Percentiles rank a stretch among this genome's conserved stretches.
Evolutionary conservation across 2,797 vertebrate species (phyloP).

Genomic region (Circus cinereus): DNA sequence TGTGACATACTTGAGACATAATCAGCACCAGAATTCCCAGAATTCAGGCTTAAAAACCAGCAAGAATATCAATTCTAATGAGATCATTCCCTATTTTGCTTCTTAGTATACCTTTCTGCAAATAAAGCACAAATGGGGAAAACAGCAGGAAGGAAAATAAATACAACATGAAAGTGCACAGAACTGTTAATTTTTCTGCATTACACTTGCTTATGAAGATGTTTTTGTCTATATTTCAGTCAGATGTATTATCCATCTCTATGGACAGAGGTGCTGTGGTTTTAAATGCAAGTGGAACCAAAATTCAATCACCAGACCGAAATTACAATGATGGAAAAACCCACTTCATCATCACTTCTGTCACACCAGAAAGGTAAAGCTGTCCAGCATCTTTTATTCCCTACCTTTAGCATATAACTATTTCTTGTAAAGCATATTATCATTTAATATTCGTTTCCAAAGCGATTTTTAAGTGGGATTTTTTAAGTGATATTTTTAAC

Average conservation of each 20-base stretch:
- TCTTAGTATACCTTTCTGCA: not conserved
- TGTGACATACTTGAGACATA: not conserved
- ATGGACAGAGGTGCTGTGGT: constrained; percentile 90
- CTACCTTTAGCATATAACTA: not conserved
- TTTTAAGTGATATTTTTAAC: not conserved
- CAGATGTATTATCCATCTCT: constrained; percentile 86
- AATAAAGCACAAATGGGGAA: not conserved
- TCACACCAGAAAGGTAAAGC: constrained; percentile 85
- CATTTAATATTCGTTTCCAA: not conserved
- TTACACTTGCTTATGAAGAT: not conserved
- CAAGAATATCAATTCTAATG: not conserved
- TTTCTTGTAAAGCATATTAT: not conserved
- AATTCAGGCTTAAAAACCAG: not conserved
- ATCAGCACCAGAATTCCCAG: not conserved
- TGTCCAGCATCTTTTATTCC: not conserved
- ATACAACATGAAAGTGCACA: not conserved
- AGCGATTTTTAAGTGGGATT: not conserved
- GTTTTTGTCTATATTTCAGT: constrained; percentile 72
- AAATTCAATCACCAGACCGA: constrained; percentile 83
- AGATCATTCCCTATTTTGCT: not conserved
- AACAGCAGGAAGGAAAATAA: not conserved
- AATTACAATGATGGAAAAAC: constrained; percentile 87
- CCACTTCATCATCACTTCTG: constrained; percentile 87
- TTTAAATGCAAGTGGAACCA: constrained; percentile 83
- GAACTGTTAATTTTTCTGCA: not conserved